A percentile compares a stretch with the other conserved stretches of the same genome.
phyloP scores from a whole-genome alignment of 2,113 vertebrate genomes.

The Calyptommatus sinebrachiatus region DNA sequence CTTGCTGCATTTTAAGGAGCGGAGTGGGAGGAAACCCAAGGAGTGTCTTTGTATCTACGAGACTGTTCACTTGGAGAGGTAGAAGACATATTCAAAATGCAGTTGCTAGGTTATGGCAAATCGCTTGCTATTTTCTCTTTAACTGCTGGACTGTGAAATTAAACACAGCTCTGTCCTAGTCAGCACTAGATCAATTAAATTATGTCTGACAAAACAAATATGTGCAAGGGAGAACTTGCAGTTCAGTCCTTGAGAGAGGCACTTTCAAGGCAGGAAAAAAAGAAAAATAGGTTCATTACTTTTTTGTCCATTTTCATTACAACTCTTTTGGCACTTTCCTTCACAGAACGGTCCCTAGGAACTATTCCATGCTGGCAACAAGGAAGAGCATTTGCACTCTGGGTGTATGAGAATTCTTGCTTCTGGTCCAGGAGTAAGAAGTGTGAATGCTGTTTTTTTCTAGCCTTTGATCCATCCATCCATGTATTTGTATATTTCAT shows the following conservation, averaged over 20 bases:
- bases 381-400: too few species aligned
- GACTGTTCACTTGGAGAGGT: constrained; percentile 13
- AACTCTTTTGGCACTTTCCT: background rate
- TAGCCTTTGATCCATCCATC: too few species aligned
- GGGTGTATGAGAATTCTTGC: too few species aligned
- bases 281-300: background rate
- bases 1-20: background rate
- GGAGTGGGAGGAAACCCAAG: background rate
- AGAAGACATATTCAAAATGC: constrained; percentile 2
- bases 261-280: background rate
- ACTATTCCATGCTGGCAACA: too few species aligned
- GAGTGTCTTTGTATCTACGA: background rate
- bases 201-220: constrained; percentile 23
- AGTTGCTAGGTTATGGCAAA: constrained; percentile 1
- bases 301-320: too few species aligned
- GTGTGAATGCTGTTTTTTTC: too few species aligned
- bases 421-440: too few species aligned
- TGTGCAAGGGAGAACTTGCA: constrained; percentile 2
- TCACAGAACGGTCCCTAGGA: too few species aligned
- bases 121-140: constrained; percentile 4
- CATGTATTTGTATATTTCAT: too few species aligned
- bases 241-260: constrained; percentile 1
- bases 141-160: constrained; percentile 34
- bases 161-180: constrained; percentile 34
- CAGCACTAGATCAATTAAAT: constrained; percentile 27